A percentile compares a stretch with the other conserved stretches of the same genome.
Evolutionary conservation across 1,140 invertebrate species (phyloP).

Genomic region (Babylonia areolata): DNA sequence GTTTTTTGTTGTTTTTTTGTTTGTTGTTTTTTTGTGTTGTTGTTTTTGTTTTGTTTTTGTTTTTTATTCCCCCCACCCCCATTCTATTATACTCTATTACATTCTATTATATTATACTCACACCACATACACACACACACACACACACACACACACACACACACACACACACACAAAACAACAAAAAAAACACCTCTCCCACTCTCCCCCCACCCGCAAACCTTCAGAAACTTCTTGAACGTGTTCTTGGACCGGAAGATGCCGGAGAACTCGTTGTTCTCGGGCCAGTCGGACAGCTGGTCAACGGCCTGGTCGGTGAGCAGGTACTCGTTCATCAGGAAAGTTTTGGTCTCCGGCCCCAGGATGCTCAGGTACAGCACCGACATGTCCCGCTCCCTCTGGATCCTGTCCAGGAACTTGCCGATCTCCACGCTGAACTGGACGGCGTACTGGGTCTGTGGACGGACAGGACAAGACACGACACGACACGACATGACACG

Average conservation of each 20-base stretch:
- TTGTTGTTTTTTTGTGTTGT: too few species aligned
- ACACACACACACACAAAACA: background rate
- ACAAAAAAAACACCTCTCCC: background rate
- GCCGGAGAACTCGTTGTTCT: slow-evolving; percentile 43
- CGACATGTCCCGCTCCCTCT: slow-evolving; percentile 65
- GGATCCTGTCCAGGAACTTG: slow-evolving; percentile 59
- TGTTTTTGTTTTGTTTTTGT: too few species aligned
- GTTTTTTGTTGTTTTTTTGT: too few species aligned
- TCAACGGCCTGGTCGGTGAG: slow-evolving; percentile 58
- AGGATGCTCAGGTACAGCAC: slow-evolving; percentile 63
- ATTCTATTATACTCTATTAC: too few species aligned
- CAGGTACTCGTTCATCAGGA: slow-evolving; percentile 62
- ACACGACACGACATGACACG: slow-evolving; percentile 13
- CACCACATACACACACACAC: too few species aligned
- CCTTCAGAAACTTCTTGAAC: slow-evolving; percentile 47
- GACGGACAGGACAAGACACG: background rate
- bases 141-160: too few species aligned
- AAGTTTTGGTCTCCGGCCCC: slow-evolving; percentile 65
- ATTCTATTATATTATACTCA: too few species aligned
- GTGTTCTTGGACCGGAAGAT: slow-evolving; percentile 55
- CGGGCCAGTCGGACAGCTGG: slow-evolving; percentile 61
- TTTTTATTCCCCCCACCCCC: too few species aligned
- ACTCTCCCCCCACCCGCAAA: background rate
- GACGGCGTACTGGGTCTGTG: slow-evolving; percentile 43
- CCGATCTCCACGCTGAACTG: slow-evolving; percentile 58